Base-by-base conservation (phyloP, 2,113 vertebrate genomes). In the Lagopus leucura region DNA sequence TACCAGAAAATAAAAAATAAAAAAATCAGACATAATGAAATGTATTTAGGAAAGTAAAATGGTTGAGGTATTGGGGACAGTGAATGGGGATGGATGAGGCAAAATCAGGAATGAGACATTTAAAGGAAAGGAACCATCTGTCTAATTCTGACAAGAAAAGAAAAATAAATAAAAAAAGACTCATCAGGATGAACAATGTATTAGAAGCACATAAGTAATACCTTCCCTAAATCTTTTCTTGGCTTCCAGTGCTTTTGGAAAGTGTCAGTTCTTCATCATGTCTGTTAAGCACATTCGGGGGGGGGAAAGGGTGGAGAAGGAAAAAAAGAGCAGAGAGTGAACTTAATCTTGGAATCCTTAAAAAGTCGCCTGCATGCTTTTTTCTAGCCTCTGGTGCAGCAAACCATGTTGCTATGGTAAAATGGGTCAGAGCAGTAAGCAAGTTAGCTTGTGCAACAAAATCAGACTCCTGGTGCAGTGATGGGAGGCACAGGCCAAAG, bases 341-440 rank as follows among this genome's bases (percentile, higher is more conserved):
- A 96, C 90, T 96, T 97, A 93, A 97, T 98, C 95, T 96, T 95
- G 94, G 92, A 97, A 97, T 94, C 94, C 96, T 97, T 89, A 88
- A 96, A 96, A 96, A 96, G 97, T 96, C 67, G 90, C 73, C 84
- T 69, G 58, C 69, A 67, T 81, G 82, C 12, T 82, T 96, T 96
- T 90, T 90, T 90, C 91, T 94, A 92, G 94, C 89, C 94, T 78
- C 78, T 84, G 84, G 95, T 75, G 70, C 90, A 97, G 93, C 95
- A 93, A 92, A 96, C 72, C 92, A 82, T 89, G 98, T 99, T 98
- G 97, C 98, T 98, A 98, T 98, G 98, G 98, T 97, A 97, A 99
- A 98, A 97, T 98, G 98, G 98, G 98, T 99, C 98, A 98, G 97
- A 94, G 97, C 96, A 98, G 92, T 77, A 94, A 97, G 95, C 97